A percentile compares a stretch with the other conserved stretches of the same genome.
Evolutionary conservation across 2,888 invertebrate species (phyloP).

Genomic region (Ophion obscuratus): DNA sequence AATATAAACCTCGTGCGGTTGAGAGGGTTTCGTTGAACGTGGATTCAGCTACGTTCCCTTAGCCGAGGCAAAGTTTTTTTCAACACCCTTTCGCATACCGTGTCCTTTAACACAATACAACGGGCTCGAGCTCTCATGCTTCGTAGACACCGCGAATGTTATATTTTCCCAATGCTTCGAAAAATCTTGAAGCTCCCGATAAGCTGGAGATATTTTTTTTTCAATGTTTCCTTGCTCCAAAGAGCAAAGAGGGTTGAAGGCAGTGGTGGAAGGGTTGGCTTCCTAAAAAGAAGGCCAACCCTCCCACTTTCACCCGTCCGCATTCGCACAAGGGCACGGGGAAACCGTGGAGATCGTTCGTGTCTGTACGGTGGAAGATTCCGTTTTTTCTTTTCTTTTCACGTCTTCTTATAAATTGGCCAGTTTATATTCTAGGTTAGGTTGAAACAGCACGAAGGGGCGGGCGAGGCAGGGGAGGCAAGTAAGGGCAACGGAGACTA

Average conservation of each 20-base stretch:
- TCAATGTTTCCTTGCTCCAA: too few relatives aligned
- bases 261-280: too few relatives aligned
- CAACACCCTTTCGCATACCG: constrained; percentile 5
- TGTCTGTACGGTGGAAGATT: neutral
- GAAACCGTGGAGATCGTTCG: neutral
- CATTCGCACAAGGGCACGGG: too few relatives aligned
- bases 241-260: too few relatives aligned
- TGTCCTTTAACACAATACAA: constrained; percentile 15
- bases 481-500: constrained; percentile 40
- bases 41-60: constrained; percentile 8
- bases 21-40: constrained; percentile 41
- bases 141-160: neutral
- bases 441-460: constrained; percentile 8
- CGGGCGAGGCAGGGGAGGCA: constrained; percentile 30
- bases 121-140: constrained; percentile 26
- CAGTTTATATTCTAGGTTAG: neutral
- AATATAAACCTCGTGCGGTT: constrained; percentile 57
- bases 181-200: constrained; percentile 33
- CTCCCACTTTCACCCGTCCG: too few relatives aligned
- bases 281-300: too few relatives aligned
- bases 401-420: neutral
- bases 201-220: neutral
- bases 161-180: too few relatives aligned
- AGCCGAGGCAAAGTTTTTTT: constrained; percentile 45
- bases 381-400: neutral